Conservation (phyloP, 2,113 vertebrate species). For the Talpa occidentalis region DNA sequence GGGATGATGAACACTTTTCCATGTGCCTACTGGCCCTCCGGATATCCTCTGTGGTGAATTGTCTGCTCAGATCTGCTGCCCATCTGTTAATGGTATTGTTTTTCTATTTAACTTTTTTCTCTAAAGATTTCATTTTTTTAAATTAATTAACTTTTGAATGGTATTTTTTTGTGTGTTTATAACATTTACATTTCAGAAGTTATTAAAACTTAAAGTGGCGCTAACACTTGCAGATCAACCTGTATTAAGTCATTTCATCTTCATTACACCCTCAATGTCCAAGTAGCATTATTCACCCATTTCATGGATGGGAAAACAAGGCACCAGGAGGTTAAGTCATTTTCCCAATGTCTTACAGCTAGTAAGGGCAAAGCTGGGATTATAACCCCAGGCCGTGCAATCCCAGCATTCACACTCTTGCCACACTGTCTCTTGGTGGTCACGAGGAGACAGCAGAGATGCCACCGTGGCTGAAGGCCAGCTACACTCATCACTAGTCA, state of each 20-base stretch:
- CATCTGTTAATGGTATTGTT: too few relatives aligned
- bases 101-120: too few relatives aligned
- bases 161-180: neutral
- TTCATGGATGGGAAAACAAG: slow-evolving; percentile 14
- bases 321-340: neutral
- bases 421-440: neutral
- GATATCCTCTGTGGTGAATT: too few relatives aligned
- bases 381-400: neutral
- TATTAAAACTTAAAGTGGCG: slow-evolving; percentile 4
- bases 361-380: neutral
- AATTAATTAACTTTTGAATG: slow-evolving; percentile 1
- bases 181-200: slow-evolving; percentile 19
- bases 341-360: neutral
- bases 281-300: neutral
- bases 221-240: neutral
- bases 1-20: too few relatives aligned
- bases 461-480: neutral
- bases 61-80: too few relatives aligned
- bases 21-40: too few relatives aligned
- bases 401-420: neutral
- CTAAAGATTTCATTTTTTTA: neutral
- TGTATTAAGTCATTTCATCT: slow-evolving; percentile 27
- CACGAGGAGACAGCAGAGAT: slow-evolving; percentile 14
- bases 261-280: neutral
- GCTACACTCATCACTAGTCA: neutral